Conservation (phyloP, 2,888 invertebrate species). For the Andricus quercusramuli region DNA sequence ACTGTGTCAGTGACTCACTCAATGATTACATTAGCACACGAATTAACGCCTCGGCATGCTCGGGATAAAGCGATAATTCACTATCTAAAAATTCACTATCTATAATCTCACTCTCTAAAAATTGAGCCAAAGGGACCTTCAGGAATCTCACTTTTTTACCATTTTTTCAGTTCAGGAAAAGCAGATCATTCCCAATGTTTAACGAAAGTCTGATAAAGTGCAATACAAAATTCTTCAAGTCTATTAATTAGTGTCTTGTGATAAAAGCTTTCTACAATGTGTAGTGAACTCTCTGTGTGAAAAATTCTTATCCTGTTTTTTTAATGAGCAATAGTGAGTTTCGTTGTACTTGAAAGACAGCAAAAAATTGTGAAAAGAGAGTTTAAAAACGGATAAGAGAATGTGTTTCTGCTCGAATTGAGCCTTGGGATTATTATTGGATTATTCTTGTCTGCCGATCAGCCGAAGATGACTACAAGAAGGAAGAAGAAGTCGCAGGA, state of each 20-base stretch:
- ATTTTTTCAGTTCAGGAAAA: not conserved
- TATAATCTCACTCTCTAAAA: too few relatives aligned
- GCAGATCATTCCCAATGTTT: not conserved
- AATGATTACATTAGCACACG: not conserved
- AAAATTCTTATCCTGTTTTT: slow-evolving; percentile 3
- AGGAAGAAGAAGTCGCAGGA: slow-evolving; percentile 85
- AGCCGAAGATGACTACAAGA: slow-evolving; percentile 82
- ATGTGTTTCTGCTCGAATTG: slow-evolving; percentile 63
- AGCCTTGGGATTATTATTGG: slow-evolving; percentile 60
- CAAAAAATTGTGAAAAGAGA: not conserved
- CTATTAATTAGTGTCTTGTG: not conserved
- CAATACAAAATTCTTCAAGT: not conserved
- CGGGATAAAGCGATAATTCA: not conserved
- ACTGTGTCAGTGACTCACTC: not conserved
- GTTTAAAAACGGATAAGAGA: slow-evolving; percentile 49
- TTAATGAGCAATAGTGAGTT: not conserved
- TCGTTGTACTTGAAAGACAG: not conserved
- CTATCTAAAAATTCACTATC: not conserved
- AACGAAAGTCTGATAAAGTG: slow-evolving; percentile 9
- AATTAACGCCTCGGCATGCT: slow-evolving; percentile 12
- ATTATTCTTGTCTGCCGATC: slow-evolving; percentile 55
- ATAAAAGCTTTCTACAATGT: not conserved
- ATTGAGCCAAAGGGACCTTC: not conserved
- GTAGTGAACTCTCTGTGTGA: slow-evolving; percentile 8
- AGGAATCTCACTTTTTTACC: not conserved